Conservation (phyloP, 64 coral and sea anemone species). For the Actinia tenebrosa region DNA sequence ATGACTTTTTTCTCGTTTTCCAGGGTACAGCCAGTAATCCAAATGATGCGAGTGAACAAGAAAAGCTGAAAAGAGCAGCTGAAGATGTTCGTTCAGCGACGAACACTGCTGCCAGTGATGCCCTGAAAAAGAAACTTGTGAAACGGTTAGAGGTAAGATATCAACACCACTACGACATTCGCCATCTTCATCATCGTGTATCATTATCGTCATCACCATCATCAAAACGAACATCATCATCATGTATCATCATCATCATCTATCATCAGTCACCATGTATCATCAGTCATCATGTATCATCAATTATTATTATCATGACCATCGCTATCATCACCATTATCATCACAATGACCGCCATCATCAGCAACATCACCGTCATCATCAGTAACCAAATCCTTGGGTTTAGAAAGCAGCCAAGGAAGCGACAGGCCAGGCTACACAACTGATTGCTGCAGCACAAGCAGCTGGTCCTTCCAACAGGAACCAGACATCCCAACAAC, state of each 20-base stretch:
- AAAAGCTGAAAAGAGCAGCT: constrained; percentile 81
- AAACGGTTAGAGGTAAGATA: constrained; percentile 79
- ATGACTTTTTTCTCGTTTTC: not conserved
- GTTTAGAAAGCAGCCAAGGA: constrained; percentile 81
- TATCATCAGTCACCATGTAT: not conserved
- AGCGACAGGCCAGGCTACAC: constrained; percentile 87
- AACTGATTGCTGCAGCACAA: constrained; percentile 78
- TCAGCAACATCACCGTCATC: not conserved
- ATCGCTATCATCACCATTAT: not conserved
- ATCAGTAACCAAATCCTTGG: not conserved
- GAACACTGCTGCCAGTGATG: constrained; percentile 90
- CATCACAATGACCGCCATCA: not conserved
- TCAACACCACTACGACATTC: not conserved
- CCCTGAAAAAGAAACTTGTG: constrained; percentile 96
- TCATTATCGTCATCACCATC: not conserved
- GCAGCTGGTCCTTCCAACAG: constrained; percentile 80
- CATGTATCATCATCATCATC: not conserved
- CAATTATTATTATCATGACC: not conserved
- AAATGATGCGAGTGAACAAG: constrained; percentile 91
- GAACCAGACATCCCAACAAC: constrained; percentile 93
- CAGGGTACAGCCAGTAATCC: constrained; percentile 95
- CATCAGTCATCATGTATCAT: not conserved
- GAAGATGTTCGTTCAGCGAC: constrained; percentile 89
- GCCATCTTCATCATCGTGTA: not conserved
- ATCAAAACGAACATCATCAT: too few species aligned